Evolutionary conservation across 2,113 vertebrate genomes (phyloP), one percentile per base, ranked within the genome.

Genomic region (Ciconia boyciana): DNA sequence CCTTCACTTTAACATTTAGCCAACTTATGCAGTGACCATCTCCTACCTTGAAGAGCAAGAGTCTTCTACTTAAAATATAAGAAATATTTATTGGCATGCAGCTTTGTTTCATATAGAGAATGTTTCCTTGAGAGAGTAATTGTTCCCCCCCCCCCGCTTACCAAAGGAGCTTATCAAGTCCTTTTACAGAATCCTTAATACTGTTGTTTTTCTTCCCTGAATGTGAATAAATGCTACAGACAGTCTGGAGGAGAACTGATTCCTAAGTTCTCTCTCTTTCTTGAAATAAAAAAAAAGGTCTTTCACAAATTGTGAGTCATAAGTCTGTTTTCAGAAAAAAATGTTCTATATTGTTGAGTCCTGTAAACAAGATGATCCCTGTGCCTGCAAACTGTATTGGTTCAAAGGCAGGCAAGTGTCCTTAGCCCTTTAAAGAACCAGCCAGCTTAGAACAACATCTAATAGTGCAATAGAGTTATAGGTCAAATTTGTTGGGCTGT

Each of bases 111-210:
- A 49, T 87, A 84, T 49, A 84, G 31, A 68, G 31, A 83, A 79
- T 76, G 51, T 90, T 97, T 97, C 57, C 85, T 92, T 81, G 49
- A 75, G 46, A 90, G n/a, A 62, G 44, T 94, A 93, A 94, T 95
- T 86, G 74, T 62, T 65, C n/a, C n/a, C n/a, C n/a, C 46, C n/a
- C 10, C 36, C 10, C 36, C 88, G 31, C 61, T 94, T 93, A 88
- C 92, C 20, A 68, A 89, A 94, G 52, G n/a, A 94, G 83, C 65
- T 95, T 91, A 92, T 78, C 52, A 26, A 84, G 61, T 82, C 44
- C 44, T 89, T 96, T 64, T 72, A 91, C 74, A 80, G 81, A 95
- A 79, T 92, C 49, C 74, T 91, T 94, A 91, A 93, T 77, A 75
- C 41, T 92, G 34, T 78, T 85, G 39, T 14, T 79, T 95, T 95